Conservation (phyloP, 2,113 vertebrate species). For the Hemichromis elongatus region DNA sequence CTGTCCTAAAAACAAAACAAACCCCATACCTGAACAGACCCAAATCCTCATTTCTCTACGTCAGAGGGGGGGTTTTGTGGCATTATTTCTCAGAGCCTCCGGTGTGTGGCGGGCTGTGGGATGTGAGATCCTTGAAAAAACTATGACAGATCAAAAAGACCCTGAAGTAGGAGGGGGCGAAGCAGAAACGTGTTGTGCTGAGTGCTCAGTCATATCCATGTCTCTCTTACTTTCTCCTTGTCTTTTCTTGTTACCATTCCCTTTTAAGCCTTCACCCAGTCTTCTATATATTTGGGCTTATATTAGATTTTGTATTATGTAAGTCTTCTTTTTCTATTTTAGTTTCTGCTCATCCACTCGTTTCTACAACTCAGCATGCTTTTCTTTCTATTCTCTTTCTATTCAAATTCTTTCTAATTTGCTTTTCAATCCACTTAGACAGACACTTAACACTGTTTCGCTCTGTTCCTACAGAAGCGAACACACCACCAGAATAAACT, state of each 20-base stretch:
- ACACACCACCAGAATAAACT: neutral
- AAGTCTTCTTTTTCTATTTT: neutral
- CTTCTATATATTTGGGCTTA: neutral
- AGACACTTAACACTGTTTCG: neutral
- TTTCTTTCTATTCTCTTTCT: too few species aligned
- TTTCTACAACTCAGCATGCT: neutral
- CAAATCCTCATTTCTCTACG: neutral
- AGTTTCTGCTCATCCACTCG: neutral
- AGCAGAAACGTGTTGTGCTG: slow-evolving; percentile 10
- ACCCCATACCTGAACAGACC: neutral
- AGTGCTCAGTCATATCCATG: slow-evolving; percentile 10
- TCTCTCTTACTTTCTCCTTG: neutral
- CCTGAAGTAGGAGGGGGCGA: slow-evolving; percentile 24
- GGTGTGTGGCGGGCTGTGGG: slow-evolving; percentile 14
- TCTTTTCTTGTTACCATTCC: neutral
- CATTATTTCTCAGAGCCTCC: slow-evolving; percentile 4
- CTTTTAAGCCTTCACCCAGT: neutral
- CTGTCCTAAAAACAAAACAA: neutral
- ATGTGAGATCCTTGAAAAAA: slow-evolving; percentile 23
- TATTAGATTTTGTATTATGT: neutral
- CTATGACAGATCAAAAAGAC: slow-evolving; percentile 32
- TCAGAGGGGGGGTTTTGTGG: slow-evolving; percentile 20
- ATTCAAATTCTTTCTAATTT: too few species aligned
- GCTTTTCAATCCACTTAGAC: neutral
- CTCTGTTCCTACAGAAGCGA: neutral